Base-by-base conservation (phyloP, 2,888 invertebrate genomes). In the Rhagonycha fulva region DNA sequence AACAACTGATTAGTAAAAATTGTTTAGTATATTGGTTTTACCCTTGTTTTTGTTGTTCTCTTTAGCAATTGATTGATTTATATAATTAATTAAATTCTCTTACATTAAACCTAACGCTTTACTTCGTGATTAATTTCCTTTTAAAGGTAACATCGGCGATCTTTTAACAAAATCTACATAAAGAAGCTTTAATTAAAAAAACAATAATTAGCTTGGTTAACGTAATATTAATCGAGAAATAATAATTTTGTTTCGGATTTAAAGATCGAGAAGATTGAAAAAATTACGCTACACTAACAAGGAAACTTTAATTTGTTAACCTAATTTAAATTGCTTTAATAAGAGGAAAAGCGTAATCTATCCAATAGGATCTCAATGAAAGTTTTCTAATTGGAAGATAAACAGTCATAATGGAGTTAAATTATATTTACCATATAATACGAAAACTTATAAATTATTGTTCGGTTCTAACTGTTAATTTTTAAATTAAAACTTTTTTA, bases 1-100 rank as follows among this genome's bases (percentile, higher is more conserved):
- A 84, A 83, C 83, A 82, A 83, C 82, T 84, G 83, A 83, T 84
- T 84, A 84, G 83, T 81, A 84, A 83, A 83, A 83, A 83, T 82
- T 78, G 79, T 74, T 76, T 68, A 78, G 79, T 80, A 81, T 81
- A 81, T 80, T 81, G 80, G 79, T 78, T 80, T 78, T 78, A 81
- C 79, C 80, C 80, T 81, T 80, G 81, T 81, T 82, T 79, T 82
- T 82, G 78, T 82, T 82, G 79, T 82, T 76, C 71, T 80, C 68
- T 71, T 47, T 72, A 73, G 72, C 73, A 78, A 72, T 74, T 74
- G 81, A 81, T 80, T 81, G 80, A 80, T 80, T 80, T 67, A 68
- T 68, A 73, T 79, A 81, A 80, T 79, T 81, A 81, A 82, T 82
- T 82, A 79, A 80, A 76, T 70, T 66, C 76, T 67, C 61, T 72